These are phyloP conservation scores for Tribolium freemani DNA, from an alignment of 2,888 invertebrate species.

Conservation along the genomic window DNA sequence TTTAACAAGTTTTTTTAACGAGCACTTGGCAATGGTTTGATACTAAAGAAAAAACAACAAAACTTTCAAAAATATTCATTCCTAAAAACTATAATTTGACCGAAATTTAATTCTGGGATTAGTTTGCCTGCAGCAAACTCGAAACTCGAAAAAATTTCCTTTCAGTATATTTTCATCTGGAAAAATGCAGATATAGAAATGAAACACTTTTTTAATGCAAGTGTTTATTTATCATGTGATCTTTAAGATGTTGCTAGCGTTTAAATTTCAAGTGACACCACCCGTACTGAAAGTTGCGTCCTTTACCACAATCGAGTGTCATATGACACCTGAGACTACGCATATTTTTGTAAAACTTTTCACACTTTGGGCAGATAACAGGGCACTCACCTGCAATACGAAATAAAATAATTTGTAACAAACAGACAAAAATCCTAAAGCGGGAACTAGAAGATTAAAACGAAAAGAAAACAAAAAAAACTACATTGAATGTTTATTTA, in stretches of 20 bases:
- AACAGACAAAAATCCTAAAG: background rate
- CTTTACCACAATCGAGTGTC: slow-evolving; percentile 48
- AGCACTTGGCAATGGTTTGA: no score
- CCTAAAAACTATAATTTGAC: no score
- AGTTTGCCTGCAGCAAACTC: no score
- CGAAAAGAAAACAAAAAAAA: background rate
- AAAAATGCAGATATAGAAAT: background rate
- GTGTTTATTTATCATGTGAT: slow-evolving; percentile 50
- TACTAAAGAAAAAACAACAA: no score
- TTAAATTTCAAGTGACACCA: slow-evolving; percentile 45
- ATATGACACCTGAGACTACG: slow-evolving; percentile 23
- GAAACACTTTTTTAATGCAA: background rate
- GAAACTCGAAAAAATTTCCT: no score
- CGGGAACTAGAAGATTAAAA: background rate
- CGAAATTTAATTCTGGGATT: no score
- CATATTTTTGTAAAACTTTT: slow-evolving; percentile 47
- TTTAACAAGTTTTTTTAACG: no score
- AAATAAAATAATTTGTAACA: slow-evolving; percentile 3
- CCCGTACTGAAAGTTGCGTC: slow-evolving; percentile 46
- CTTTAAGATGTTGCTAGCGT: slow-evolving; percentile 50
- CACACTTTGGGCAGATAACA: slow-evolving; percentile 45
- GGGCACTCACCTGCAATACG: slow-evolving; percentile 6
- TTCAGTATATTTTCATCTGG: no score
- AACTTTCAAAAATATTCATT: no score
- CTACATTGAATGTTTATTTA: background rate